Evolutionary conservation across 2,888 invertebrate genomes (phyloP), one percentile per base, ranked within the genome.

Genomic region (Leucoma salicis): DNA sequence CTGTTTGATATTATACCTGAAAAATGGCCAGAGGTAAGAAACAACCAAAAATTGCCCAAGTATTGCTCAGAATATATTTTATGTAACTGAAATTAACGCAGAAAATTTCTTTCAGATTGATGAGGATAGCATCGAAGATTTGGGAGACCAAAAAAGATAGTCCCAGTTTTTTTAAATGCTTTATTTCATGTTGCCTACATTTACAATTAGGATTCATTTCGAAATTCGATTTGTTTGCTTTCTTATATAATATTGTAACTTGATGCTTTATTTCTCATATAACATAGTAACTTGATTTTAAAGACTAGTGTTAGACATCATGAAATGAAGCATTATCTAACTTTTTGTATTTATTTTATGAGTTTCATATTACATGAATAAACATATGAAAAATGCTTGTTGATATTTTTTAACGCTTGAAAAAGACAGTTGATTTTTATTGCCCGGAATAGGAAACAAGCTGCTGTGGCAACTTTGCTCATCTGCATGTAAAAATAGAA

Each of bases 1-100:
- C 90, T 99, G 14, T 97, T 98, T 85, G 99, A 99, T 89, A 94
- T 99, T 54, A 96, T 99, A 73, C 97, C 98, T 39, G 99, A 99
- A 69, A 99, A 99, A 82, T 99, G 99, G 99, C 95, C 97, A 40
- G 96, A 97, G 91, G 96, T 96, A 73, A 24, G 0, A 31, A 1
- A 31, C 48, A n/a, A n/a, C n/a, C n/a, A n/a, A n/a, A n/a, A n/a
- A n/a, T n/a, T n/a, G n/a, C n/a, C n/a, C n/a, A n/a, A n/a, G n/a
- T n/a, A n/a, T n/a, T n/a, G n/a, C n/a, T n/a, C n/a, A n/a, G n/a
- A n/a, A n/a, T n/a, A n/a, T n/a, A n/a, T n/a, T n/a, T n/a, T n/a
- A n/a, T n/a, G n/a, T n/a, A n/a, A n/a, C n/a, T n/a, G n/a, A n/a
- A n/a, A n/a, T n/a, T n/a, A n/a, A n/a, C n/a, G n/a, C n/a, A n/a